Evolutionary conservation across 2,797 vertebrate species (phyloP), one percentile per base, ranked within the genome.

Genomic region (Austrolebias charrua): DNA sequence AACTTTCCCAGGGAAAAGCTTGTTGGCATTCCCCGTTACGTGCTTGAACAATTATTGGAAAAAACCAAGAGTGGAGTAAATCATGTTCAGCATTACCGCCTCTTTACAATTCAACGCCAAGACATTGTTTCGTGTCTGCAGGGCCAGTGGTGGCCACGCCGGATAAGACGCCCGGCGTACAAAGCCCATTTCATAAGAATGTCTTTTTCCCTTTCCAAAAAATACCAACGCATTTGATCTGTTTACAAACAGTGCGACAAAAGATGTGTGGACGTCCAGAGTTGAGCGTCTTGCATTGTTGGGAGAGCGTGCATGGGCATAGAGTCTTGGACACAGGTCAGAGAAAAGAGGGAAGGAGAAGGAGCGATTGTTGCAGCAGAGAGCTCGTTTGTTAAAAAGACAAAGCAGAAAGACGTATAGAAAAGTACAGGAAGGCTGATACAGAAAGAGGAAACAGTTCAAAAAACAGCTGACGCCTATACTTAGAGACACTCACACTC

Each of bases 391-490:
- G 76, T 75, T 74, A 71, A 43, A 70, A 78, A 64, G 63, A 69
- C 75, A 79, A 65, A 80, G 70, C 57, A 60, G 58, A 58, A 49
- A 76, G 35, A 45, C 55, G 35, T 33, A 18, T 54, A 47, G 71
- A 72, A 24, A 55, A 73, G 77, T 74, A 80, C 86, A 87, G 89
- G 88, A 91, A 89, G 72, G 19, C 69, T 76, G 24, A 78, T 18
- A 24, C 1, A 35, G 16, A 59, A 59, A 49, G 73, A 68, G 85
- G 85, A 90, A 86, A 59, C 1, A 47, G 33, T 66, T 80, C 38
- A 11, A 46, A 74, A 89, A 89, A 89, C 75, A 84, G 75, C 69
- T 63, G 73, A 86, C 79, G 84, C 87, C 85, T 82, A n/a, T n/a
- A 63, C 44, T 6, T 63, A 80, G 58, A 49, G 15, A 45, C 15